Evolutionary conservation across 2,113 vertebrate species (phyloP), one percentile per base, ranked within the genome.

Genomic region (Leptodactylus fuscus): DNA sequence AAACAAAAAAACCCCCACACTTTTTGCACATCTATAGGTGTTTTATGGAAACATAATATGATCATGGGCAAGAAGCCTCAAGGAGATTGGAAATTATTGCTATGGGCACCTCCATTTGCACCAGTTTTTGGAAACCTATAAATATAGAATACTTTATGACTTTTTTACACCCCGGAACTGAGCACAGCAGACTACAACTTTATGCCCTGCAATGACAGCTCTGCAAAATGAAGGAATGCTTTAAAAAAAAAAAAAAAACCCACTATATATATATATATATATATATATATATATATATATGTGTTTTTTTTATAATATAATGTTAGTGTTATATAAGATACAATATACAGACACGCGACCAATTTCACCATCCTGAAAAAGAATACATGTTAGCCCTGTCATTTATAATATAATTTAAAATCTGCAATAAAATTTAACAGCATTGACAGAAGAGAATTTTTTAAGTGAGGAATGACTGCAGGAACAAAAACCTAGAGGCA

Each of bases 331-430:
- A n/a, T n/a, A n/a, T n/a, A 44, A 34, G 48, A 22, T 38, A 71
- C 27, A 41, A 82, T 71, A 82, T 36, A 73, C 51, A 73, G 29
- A 36, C 36, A 49, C 32, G 22, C 34, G 16, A 51, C 49, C 48
- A 36, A 51, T 65, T 67, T 13, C 29, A 73, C 27, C 12, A 78
- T 67, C 32, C 41, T 44, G 53, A 53, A 34, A 78, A 75, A 85
- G 29, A 67, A 71, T 24, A 69, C 22, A 81, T 55, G 75, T 75
- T 81, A 87, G 85, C 78, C 85, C 85, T 85, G 65, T 85, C 83
- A 29, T 80, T 80, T 79, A 62, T 85, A 70, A 73, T 12, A 22
- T 84, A 41, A n/a, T 36, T 77, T 77, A 58, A 78, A 77, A 65
- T 73, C 77, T 85, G 74, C 83, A 80, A 80, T 53, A 60, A 29